Conservation (phyloP, 1,140 invertebrate species). For the Nasonia longicornis region DNA sequence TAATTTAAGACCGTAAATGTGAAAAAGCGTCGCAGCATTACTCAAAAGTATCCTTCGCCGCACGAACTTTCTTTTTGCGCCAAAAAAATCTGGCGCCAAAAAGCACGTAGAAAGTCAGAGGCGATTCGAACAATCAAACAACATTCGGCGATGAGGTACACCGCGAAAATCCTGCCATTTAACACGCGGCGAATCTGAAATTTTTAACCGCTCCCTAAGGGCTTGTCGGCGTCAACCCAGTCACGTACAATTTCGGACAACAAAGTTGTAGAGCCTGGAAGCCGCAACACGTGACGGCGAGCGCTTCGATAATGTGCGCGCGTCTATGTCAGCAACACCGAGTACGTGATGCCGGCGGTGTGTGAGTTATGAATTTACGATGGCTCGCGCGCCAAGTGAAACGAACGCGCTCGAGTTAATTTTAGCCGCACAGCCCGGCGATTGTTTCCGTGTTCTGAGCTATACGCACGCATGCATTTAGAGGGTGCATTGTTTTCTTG, state of each 20-base stretch:
- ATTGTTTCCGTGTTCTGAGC: neutral
- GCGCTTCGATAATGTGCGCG: neutral
- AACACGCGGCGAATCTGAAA: too few relatives aligned
- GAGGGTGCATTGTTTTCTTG: neutral
- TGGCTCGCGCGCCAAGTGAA: neutral
- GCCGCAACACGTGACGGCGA: constrained; percentile 22
- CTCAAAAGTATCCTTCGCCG: too few relatives aligned
- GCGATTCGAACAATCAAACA: too few relatives aligned
- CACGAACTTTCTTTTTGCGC: too few relatives aligned
- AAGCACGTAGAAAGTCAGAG: too few relatives aligned
- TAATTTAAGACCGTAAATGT: too few relatives aligned
- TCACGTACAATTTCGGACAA: constrained; percentile 8
- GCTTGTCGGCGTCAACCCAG: neutral
- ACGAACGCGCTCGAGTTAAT: constrained; percentile 15
- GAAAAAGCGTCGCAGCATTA: too few relatives aligned
- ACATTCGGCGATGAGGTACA: too few relatives aligned
- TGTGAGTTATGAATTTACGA: constrained; percentile 5
- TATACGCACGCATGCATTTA: too few relatives aligned
- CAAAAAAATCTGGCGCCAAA: too few relatives aligned
- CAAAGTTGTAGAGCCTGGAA: neutral
- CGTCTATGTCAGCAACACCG: neutral
- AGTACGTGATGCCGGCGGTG: neutral
- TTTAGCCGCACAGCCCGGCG: neutral
- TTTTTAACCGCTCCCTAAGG: too few relatives aligned
- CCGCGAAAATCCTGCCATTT: too few relatives aligned